These are phyloP conservation scores for Philopotamus ludificatus DNA, from an alignment of 1,140 invertebrate species.

Conservation along the genomic window DNA sequence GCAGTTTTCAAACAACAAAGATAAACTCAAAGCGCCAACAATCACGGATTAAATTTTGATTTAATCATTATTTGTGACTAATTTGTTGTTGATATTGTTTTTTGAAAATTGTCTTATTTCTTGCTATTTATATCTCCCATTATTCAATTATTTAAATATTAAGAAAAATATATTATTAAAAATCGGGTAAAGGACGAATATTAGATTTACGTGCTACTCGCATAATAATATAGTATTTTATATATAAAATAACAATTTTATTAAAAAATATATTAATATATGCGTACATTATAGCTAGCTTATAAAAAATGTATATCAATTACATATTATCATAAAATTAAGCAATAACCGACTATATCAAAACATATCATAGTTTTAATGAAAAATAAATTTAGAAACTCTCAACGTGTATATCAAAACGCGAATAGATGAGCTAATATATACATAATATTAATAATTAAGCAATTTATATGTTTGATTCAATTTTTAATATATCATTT, in stretches of 20 bases:
- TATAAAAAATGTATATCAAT: background rate
- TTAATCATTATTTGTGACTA: background rate
- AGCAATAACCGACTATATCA: conserved; percentile 42
- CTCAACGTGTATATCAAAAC: background rate
- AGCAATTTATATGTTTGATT: conserved; percentile 14
- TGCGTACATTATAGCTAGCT: background rate
- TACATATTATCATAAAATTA: conserved; percentile 3
- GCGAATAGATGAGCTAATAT: background rate
- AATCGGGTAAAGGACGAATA: background rate
- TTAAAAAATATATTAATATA: background rate
- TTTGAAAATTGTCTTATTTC: conserved; percentile 34
- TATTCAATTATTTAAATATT: conserved; percentile 41
- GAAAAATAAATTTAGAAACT: conserved; percentile 21
- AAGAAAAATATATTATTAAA: background rate
- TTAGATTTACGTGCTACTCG: background rate
- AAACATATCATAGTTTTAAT: conserved; percentile 38
- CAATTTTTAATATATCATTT: background rate
- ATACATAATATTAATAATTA: background rate
- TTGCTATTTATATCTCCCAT: conserved; percentile 41
- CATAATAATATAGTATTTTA: background rate
- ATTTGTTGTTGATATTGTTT: conserved; percentile 3
- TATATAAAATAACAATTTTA: background rate
- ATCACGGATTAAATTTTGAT: too few relatives aligned
- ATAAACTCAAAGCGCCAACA: background rate
- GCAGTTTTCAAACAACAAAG: conserved; percentile 21